Conservation (phyloP, 2,113 vertebrate genomes). For the Odocoileus hemionus region DNA sequence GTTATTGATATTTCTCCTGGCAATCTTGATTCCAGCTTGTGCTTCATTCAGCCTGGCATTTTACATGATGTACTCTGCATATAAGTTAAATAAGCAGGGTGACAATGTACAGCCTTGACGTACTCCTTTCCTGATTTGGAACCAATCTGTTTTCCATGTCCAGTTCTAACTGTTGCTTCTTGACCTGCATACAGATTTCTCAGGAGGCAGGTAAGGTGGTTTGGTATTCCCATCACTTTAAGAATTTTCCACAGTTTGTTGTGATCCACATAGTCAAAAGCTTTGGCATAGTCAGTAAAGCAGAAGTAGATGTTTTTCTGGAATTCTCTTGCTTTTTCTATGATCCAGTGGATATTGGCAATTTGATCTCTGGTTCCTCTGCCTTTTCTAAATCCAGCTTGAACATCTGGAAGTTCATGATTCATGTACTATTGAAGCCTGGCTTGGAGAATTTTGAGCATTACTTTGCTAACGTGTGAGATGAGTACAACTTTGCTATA, state of each 20-base stretch:
- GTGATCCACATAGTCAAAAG: background rate
- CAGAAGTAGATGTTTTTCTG: background rate
- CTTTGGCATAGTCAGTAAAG: background rate
- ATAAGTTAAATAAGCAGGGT: background rate
- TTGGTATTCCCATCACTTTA: background rate
- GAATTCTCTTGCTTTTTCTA: background rate
- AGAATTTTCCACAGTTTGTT: background rate
- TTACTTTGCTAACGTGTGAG: background rate
- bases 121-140: background rate
- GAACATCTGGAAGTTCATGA: background rate
- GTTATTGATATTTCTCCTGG: background rate
- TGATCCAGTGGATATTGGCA: background rate
- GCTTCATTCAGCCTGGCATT: background rate
- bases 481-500: background rate
- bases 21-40: background rate
- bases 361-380: background rate
- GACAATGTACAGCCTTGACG: background rate
- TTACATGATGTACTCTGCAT: background rate
- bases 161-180: background rate
- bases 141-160: background rate
- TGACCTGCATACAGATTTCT: background rate
- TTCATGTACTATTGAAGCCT: background rate
- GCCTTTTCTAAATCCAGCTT: background rate
- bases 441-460: background rate
- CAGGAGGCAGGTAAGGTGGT: background rate